Base-by-base conservation (phyloP, 2,797 vertebrate genomes). In the Semotilus atromaculatus region DNA sequence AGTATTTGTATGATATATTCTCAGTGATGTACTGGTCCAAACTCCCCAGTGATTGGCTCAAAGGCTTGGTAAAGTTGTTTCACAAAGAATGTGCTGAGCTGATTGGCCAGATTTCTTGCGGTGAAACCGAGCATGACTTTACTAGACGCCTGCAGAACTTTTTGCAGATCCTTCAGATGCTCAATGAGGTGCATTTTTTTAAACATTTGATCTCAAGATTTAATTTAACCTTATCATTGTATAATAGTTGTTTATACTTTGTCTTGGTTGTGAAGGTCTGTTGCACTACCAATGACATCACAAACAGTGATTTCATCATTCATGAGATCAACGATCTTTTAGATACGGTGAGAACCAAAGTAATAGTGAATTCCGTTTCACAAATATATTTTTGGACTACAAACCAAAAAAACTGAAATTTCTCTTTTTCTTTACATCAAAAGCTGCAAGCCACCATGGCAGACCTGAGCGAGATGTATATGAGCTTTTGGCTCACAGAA, bases 11-110 rank as follows among this genome's bases (percentile, higher is more conserved):
- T 23, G 16, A 16, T 55, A 7, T 82, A 29, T 81, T 82, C 29
- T 75, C 21, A 89, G 88, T 55, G 38, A 83, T 11, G 13, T 73
- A 86, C 85, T 88, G 86, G 86, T 85, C 80, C 74, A 81, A 68
- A 74, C 85, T 85, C 1, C 85, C 86, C 3, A 19, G 62, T 14
- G 23, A 40, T 23, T 81, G 78, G 58, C 64, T 89, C 4, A 86
- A 78, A 80, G 4, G 16, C 51, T 5, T 86, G 26, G 75, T 88
- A 64, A 23, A 78, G 23, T 55, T 85, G 40, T 86, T 88, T 70
- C 76, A 9, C 1, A 77, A 76, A 45, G 66, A 19, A 13, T 26
- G 80, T 10, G 64, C 66, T 62, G 3, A 77, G 9, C 6, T 86
- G 31, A 73, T 89, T 67, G 70, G 3, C 43, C 14, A 38, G 48